Evolutionary conservation across 1,140 invertebrate species (phyloP), one percentile per base, ranked within the genome.

Genomic region (Episyrphus balteatus): DNA sequence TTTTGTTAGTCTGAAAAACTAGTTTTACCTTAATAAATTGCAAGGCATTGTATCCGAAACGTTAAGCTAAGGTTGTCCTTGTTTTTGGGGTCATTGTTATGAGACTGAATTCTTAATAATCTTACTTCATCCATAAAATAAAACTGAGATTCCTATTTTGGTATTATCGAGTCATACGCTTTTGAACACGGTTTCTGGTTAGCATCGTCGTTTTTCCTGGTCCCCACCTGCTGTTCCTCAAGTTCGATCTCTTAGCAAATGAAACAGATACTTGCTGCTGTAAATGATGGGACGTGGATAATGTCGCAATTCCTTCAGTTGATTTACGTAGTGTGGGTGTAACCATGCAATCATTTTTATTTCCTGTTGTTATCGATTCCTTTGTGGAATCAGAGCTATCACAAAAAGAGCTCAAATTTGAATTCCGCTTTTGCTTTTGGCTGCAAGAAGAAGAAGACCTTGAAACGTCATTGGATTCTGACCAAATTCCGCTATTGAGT

Each of bases 131-230:
- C n/a, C n/a, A n/a, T n/a, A n/a, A 26, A 8, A 26, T 26, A 26
- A 26, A 26, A 26, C 21, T 26, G 8, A 26, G 21, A 26, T 26
- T 26, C 8, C 8, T 26, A 26, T 5, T 5, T 8, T 26, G 21
- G 3, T 26, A 5, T 26, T 26, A 26, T 26, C 21, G 21, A 36
- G 3, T 43, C 13, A 12, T n/a, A 3, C 42, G 42, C 17, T 43
- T 43, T 31, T 43, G 42, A 26, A 43, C 42, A 26, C 21, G 42
- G 13, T 43, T 43, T 43, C 42, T 43, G 6, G 42, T 43, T 43
- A 26, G 42, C 18, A 43, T 21, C 6, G 42, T 2, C 5, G 11
- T 31, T 13, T 43, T 41, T 11, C 17, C 17, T 12, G 39, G 14
- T 26, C 42, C 18, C 42, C 42, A 43, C 7, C 17, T 18, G 26